Base-by-base conservation (phyloP, 2,888 invertebrate genomes). In the Clivina fossor region DNA sequence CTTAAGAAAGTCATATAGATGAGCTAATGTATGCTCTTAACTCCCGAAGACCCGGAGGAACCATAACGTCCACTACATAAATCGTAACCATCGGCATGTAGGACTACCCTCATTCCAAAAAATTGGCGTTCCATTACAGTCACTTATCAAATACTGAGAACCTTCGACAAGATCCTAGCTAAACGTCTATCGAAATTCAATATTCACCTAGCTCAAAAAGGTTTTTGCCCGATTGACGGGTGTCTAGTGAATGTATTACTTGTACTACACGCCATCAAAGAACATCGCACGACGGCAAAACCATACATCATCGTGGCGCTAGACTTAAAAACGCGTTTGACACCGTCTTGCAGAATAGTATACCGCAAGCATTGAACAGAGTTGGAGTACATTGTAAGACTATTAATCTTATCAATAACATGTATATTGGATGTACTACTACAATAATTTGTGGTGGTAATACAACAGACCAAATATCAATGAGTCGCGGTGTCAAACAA, bases 401-500 rank as follows among this genome's bases (percentile, higher is more conserved):
- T 7, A 18, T 18, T 9, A 4, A 8, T 15, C 19, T 46, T 3
- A 3, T 46, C 4, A 4, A n/a, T 2, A 5, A 32, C 16, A 4
- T 18, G 19, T 46, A 46, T 20, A 9, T 8, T 4, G 46, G 11
- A 4, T 32, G 30, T 15, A 3, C 30, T 18, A 32, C 46, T 2
- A 16, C 16, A 4, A 16, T 46, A 4, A 13, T 16, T 2, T 46
- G 46, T 16, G 30, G 46, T 11, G 15, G 44, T 2, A 13, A 5
- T 15, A 30, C 16, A 16, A 15, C 30, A n/a, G 9, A 7, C 7
- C 4, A 41, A 9, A 44, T 44, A 8, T 13, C 16, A 2, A 30
- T 46, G 3, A 4, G 2, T 3, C 38, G 49, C 2, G 49, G 49
- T 3, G 49, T 49, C 3, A 49, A 49, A 13, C 49, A 49, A 13